Evolutionary conservation across 2,888 invertebrate species (phyloP), one percentile per base, ranked within the genome.

Genomic region (Malachius bipustulatus): DNA sequence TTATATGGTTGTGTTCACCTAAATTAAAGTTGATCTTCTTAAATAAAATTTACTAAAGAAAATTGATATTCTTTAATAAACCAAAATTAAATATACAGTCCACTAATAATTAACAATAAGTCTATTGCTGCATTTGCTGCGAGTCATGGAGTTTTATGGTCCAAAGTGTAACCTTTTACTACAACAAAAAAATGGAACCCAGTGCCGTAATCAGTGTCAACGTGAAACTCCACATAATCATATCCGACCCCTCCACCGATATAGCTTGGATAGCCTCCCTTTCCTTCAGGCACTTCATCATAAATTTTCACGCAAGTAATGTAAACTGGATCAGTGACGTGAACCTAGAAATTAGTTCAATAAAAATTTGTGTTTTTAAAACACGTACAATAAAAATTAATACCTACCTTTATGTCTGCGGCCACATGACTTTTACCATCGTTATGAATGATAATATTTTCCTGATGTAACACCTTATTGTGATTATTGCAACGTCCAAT

Each of bases 121-220:
- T n/a, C n/a, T n/a, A n/a, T n/a, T n/a, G n/a, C n/a, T n/a, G n/a
- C n/a, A n/a, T n/a, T n/a, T n/a, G n/a, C n/a, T n/a, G n/a, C n/a
- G n/a, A n/a, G n/a, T n/a, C n/a, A n/a, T n/a, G n/a, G n/a, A n/a
- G n/a, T n/a, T n/a, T n/a, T n/a, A n/a, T n/a, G n/a, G n/a, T 19
- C 24, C 6, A 19, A 8, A 8, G 6, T 19, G 24, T 19, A 19
- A 19, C 64, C 67, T 48, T 56, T 64, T 24, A 69, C 55, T 47
- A 63, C 61, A 1, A 68, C 56, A 32, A 58, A 60, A 43, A 66
- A 66, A 35, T 64, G 57, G 37, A 69, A 63, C 2, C 67, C 65
- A 44, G 62, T 60, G 11, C 65, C 65, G 43, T 63, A 62, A 33
- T 50, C 47, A 1, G 65, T 63, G 2, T 51, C 46, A 2, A 68